These are phyloP conservation scores for Mythimna albipuncta DNA, from an alignment of 2,888 invertebrate species.

Conservation along the genomic window DNA sequence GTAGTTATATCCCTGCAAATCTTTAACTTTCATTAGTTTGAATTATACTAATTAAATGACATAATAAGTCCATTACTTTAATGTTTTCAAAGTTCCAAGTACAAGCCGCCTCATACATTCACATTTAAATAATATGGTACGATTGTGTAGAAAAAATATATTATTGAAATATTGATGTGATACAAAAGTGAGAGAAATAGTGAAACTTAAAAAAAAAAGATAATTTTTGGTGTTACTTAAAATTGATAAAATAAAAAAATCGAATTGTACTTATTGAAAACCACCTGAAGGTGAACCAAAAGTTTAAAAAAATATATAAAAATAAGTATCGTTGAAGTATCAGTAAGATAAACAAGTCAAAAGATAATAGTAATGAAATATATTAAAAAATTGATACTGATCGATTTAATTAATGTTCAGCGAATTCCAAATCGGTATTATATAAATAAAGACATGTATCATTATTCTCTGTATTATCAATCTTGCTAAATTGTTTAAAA, in stretches of 20 bases:
- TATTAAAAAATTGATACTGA: neutral
- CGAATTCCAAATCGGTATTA: constrained; percentile 7
- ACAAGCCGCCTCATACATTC: neutral
- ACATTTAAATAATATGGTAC: neutral
- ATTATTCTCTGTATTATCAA: constrained; percentile 1
- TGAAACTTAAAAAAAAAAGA: neutral
- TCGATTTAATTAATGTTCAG: constrained; percentile 24
- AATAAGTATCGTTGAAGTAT: neutral
- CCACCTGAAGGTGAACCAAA: neutral
- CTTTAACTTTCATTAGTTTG: constrained; percentile 4
- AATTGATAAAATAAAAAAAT: neutral
- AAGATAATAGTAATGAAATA: constrained; percentile 4
- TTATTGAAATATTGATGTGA: constrained; percentile 14
- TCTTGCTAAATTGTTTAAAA: constrained; percentile 1
- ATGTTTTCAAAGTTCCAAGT: neutral
- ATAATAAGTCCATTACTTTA: neutral
- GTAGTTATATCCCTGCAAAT: constrained; percentile 13
- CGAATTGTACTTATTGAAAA: neutral
- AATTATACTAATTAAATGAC: neutral
- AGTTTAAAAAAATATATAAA: neutral
- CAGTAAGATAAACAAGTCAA: constrained; percentile 18
- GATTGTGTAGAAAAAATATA: neutral
- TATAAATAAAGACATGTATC: constrained; percentile 2
- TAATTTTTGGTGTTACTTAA: too few species aligned
- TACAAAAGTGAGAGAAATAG: constrained; percentile 13